Base-by-base conservation (phyloP, 2,113 vertebrate genomes). In the Siniperca chuatsi region DNA sequence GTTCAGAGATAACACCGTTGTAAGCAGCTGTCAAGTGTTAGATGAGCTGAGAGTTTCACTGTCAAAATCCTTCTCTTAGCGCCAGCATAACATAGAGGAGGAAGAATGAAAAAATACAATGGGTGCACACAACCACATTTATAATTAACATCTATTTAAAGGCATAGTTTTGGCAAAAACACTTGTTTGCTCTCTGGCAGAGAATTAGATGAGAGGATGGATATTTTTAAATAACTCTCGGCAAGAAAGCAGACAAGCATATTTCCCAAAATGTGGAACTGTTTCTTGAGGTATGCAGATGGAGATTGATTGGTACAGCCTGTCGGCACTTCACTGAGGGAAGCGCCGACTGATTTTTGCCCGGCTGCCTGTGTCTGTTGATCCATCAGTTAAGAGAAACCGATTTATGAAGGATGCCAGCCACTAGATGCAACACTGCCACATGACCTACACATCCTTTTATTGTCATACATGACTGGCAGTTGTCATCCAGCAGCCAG, bases 21-120 rank as follows among this genome's bases (percentile, higher is more conserved):
- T 92, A 86, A 91, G 85, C 94, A 94, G 92, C 91, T 95, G 93
- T 92, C 90, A 88, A 94, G 90, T 89, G 91, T 79, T 84, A 91
- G 83, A 85, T 85, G 92, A 94, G 78, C 80, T 79, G 87, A 85
- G 84, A 89, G 61, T 76, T 86, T 86, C 44, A 58, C 70, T 79
- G 85, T 90, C 90, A 90, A 71, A 89, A 85, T 73, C 61, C 60
- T 68, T 86, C 81, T 86, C 78, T 92, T 89, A 74, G 86, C n/a
- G 10, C 4, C 61, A 72, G 64, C 62, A 71, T 68, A 75, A 69
- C 55, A 72, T 0, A 81, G 48, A 71, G 21, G 10, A 70, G 35
- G 55, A 57, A 55, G 21, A 70, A 65, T 52, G 37, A 20, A 82
- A 78, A 67, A 44, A 37, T 4, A 70, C 71, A 84, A 55, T 60